Conservation (phyloP, 2,113 vertebrate genomes). For the Amphiprion percula region DNA sequence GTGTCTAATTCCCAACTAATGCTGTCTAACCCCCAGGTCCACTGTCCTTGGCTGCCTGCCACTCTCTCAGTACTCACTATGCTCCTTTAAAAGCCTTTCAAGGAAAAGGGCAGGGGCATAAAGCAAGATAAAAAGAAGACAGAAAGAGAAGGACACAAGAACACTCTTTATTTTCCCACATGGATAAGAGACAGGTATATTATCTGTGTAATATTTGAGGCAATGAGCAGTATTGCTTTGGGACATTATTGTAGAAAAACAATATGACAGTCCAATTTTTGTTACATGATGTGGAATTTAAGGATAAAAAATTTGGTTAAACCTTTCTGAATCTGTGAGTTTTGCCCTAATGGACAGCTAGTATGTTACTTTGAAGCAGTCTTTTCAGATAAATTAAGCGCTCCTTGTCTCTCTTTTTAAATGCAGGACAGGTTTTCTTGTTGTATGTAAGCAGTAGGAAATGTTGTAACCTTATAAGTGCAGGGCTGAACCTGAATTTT, state of each 20-base stretch:
- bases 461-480: conserved; percentile 29
- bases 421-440: background rate
- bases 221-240: background rate
- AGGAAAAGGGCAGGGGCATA: conserved; percentile 54
- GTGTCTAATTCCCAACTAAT: conserved; percentile 74
- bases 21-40: conserved; percentile 78
- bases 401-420: background rate
- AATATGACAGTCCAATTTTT: too few relatives aligned
- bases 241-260: background rate
- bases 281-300: too few relatives aligned
- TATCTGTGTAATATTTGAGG: conserved; percentile 11
- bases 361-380: conserved; percentile 6
- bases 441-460: conserved; percentile 8
- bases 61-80: conserved; percentile 73
- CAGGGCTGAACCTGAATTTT: conserved; percentile 43
- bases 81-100: conserved; percentile 78
- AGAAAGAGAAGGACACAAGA: conserved; percentile 27
- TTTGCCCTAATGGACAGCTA: background rate
- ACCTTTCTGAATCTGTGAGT: background rate
- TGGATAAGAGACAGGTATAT: conserved; percentile 44
- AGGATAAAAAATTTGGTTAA: background rate
- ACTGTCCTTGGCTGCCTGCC: conserved; percentile 83
- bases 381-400: background rate
- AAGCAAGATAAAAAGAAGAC: conserved; percentile 57
- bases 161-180: background rate